These are phyloP conservation scores for Metacarcinus magister DNA, from an alignment of 2,888 invertebrate species.

Conservation along the genomic window DNA sequence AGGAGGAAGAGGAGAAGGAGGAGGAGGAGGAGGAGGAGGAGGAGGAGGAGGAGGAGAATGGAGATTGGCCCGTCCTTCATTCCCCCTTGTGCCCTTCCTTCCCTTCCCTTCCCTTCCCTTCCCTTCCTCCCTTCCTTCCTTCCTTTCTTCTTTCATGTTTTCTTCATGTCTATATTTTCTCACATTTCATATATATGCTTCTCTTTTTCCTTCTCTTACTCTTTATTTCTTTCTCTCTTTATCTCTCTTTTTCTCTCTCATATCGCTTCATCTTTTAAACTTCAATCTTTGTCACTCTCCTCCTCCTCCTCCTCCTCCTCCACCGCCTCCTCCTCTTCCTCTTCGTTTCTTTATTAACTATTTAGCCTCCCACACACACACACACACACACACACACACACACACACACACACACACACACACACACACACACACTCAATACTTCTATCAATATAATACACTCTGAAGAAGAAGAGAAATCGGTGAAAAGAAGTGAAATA, in stretches of 20 bases:
- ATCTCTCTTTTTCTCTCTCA: not conserved
- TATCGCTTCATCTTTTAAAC: no score
- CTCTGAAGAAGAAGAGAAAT: not conserved
- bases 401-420: no score
- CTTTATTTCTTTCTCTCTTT: slow-evolving; percentile 52
- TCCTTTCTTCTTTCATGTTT: not conserved
- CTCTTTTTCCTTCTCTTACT: not conserved
- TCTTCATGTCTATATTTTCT: not conserved
- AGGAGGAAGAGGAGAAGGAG: no score
- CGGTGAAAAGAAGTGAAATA: not conserved
- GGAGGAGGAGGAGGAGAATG: not conserved
- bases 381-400: slow-evolving; percentile 10
- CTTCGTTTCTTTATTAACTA: not conserved
- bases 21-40: not conserved
- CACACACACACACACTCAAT: not conserved
- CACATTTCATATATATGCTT: not conserved
- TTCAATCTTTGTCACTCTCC: not conserved
- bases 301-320: slow-evolving; percentile 2
- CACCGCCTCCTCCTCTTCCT: not conserved
- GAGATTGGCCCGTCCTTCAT: not conserved
- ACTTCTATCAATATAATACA: not conserved
- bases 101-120: not conserved
- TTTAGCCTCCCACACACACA: no score
- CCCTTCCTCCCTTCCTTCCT: not conserved
- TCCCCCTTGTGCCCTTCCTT: not conserved